A percentile compares a stretch with the other conserved stretches of the same genome.
phyloP scores from a whole-genome alignment of 2,113 vertebrate genomes.

The Neolamprologus kungweensis region DNA sequence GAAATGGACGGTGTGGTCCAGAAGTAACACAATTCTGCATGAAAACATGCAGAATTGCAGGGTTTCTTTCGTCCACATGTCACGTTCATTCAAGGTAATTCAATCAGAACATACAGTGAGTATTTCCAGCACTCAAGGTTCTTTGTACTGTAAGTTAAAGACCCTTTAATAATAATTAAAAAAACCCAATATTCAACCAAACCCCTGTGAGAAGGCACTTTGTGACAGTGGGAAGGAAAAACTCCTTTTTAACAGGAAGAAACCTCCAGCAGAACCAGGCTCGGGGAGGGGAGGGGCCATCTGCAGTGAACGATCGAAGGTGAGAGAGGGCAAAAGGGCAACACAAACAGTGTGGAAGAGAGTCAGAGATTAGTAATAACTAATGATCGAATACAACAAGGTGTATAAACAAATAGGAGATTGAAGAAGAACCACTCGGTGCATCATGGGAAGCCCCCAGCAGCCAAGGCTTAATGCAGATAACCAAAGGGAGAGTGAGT shows the following conservation, averaged over 20 bases:
- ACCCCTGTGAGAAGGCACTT: neutral
- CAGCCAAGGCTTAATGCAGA: neutral
- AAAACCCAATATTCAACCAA: fast-evolving
- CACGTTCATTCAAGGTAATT: neutral
- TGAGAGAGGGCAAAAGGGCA: neutral
- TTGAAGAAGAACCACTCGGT: neutral
- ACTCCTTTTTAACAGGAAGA: neutral
- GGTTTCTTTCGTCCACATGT: neutral
- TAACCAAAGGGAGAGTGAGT: neutral
- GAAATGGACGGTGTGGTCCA: neutral
- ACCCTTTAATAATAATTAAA: neutral
- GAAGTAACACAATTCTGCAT: neutral
- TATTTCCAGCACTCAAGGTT: neutral
- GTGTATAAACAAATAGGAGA: neutral
- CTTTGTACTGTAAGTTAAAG: neutral
- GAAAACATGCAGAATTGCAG: neutral
- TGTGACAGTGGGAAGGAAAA: neutral
- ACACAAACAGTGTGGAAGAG: neutral
- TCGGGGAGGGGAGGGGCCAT: fast-evolving
- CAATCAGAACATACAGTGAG: neutral
- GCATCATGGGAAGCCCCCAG: neutral
- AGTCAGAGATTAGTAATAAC: neutral
- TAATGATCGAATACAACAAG: fast-evolving
- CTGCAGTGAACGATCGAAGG: neutral
- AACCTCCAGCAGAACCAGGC: neutral